Percentiles rank a stretch among this genome's conserved stretches.
phyloP scores from a whole-genome alignment of 2,113 vertebrate species.

The Megatriorchis doriae region DNA sequence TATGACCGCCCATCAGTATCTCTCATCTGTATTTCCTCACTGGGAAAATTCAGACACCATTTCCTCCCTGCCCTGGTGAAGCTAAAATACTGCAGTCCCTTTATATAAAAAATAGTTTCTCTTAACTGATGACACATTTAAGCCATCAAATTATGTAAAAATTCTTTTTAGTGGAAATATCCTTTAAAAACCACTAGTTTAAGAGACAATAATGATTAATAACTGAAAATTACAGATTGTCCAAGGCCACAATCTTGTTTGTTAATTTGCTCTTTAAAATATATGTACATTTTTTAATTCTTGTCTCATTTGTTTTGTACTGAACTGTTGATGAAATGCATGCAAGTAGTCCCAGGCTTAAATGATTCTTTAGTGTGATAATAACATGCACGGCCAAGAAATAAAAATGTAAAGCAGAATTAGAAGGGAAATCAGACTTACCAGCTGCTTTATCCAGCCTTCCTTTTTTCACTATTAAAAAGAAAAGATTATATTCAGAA shows the following conservation, averaged over 20 bases:
- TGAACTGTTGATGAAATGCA: background rate
- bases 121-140: background rate
- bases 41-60: background rate
- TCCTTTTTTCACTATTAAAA: conserved; percentile 64
- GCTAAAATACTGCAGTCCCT: background rate
- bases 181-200: background rate
- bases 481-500: background rate
- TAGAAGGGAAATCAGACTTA: conserved; percentile 21
- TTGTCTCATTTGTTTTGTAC: background rate
- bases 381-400: background rate
- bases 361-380: background rate
- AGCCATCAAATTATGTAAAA: background rate
- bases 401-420: background rate
- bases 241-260: background rate
- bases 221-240: background rate
- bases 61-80: background rate
- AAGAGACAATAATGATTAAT: background rate
- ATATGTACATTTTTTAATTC: background rate
- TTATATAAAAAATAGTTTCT: background rate
- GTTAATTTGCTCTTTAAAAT: background rate
- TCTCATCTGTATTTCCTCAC: background rate
- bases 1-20: background rate
- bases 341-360: background rate
- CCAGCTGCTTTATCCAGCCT: conserved; percentile 50
- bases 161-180: background rate